Evolutionary conservation across 2,888 invertebrate genomes (phyloP), one percentile per base, ranked within the genome.

Genomic region (Drosophila multiciliata): DNA sequence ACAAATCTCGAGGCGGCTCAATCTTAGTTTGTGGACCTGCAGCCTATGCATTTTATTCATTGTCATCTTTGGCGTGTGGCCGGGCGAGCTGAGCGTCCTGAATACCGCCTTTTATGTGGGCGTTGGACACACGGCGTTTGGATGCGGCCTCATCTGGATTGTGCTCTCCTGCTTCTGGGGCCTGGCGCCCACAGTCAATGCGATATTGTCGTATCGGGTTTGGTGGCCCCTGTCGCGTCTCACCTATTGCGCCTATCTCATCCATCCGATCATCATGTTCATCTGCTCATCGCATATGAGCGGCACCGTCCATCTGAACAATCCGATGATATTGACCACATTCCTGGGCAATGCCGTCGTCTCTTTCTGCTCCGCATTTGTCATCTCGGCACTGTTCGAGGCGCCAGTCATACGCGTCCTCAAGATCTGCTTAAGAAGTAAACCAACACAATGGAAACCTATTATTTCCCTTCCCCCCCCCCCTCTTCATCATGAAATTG

Each of bases 241-340:
- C 75, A 98, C 99, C 3, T 99, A 98, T 94, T 97, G 98, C 93
- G 97, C 98, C 38, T 99, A 99, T 94, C 95, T 99, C 75, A 95
- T 97, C 55, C 97, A 97, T 92, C 97, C 97, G 17, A 95, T 97
- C 80, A 95, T 97, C 82, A 97, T 97, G 97, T 95, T 96, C 93
- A 95, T 96, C 89, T 96, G 95, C 52, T 95, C 95, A 70, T 96
- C 96, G 90, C 94, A 96, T 80, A 95, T 97, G 94, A 97, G 97
- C 87, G 97, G 97, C 36, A 96, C 97, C 1, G 93, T 97, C 52
- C 97, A 97, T 91, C 93, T 97, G 69, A 95, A 96, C 91, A 96
- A 96, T 91, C 94, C 95, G n/a, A 94, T 96, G 75, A 95, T 96
- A 52, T 70, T 92, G 74, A 91, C 90, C 35, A 90, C 92, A 73